Base-by-base conservation (phyloP, 2,797 vertebrate genomes). In the Glyptemys insculpta region DNA sequence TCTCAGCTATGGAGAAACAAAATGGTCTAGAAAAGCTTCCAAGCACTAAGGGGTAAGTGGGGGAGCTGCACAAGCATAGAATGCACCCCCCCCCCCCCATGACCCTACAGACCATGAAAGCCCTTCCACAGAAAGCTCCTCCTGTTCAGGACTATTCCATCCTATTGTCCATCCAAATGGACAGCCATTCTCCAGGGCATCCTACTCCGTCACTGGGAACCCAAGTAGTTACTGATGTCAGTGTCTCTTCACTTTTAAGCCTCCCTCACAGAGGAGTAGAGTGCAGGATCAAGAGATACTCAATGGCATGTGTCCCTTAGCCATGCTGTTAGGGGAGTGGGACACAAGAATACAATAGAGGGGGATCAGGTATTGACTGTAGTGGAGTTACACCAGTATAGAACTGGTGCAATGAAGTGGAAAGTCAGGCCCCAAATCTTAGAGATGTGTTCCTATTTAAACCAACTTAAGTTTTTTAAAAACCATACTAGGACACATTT, bases 241-340 rank as follows among this genome's bases (percentile, higher is more conserved):
- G n/a, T 37, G 1, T 49, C 79, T 31, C 21, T 53, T 9, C 44
- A 4, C 34, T 34, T n/a, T 78, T 88, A 86, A 34, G 86, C 19
- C 37, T 88, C 86, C 37, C 86, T 57, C n/a, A 34, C 59, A 62
- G 14, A 62, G 5, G 18, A 82, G 53, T 68, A 54, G 81, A 84
- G 47, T 37, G 6, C 59, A 62, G 76, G 50, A 80, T 23, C 34
- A 91, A 62, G n/a, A 91, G 8, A 4, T 50, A 59, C 0, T 0
- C 65, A 50, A 18, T 2, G 37, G 8, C 23, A 41, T 82, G 34
- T 8, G 12, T 34, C 59, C 57, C 34, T 34, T 7, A 84, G 54
- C 11, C 88, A 65, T n/a, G 41, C 74, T 15, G 1, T 37, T 15
- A 16, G 86, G 7, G 56, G 11, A 21, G 31, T 4, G 49, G 84